A percentile compares a stretch with the other conserved stretches of the same genome.
Conservation (phyloP, 2,113 vertebrate genomes). For the Ictalurus punctatus region DNA sequence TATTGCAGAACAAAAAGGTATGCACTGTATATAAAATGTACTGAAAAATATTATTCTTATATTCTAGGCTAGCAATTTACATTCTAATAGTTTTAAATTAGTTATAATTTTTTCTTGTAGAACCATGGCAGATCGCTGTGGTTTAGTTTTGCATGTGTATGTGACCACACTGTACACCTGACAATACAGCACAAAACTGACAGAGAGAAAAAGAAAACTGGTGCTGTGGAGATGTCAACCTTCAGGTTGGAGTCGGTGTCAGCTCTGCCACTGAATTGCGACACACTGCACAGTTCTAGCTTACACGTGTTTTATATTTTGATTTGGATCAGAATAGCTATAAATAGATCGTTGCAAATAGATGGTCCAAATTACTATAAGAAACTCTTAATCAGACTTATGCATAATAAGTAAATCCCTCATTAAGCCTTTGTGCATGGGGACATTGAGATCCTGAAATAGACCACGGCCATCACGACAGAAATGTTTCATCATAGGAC, state of each 20-base stretch:
- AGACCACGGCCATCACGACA: background rate
- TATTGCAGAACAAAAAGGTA: background rate
- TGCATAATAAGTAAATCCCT: slow-evolving; percentile 3
- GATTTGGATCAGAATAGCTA: background rate
- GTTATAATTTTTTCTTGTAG: background rate
- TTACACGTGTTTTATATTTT: background rate
- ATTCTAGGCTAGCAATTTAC: background rate
- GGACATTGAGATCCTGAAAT: background rate
- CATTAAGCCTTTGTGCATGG: background rate
- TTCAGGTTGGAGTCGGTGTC: slow-evolving; percentile 26
- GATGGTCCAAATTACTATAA: background rate
- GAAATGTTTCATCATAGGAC: background rate
- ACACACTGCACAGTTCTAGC: slow-evolving; percentile 1
- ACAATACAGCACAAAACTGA: background rate
- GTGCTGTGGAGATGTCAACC: slow-evolving; percentile 28
- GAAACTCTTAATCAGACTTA: background rate
- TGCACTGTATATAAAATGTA: background rate
- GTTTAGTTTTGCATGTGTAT: background rate
- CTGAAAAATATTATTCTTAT: background rate
- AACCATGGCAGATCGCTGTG: background rate
- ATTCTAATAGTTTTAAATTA: background rate
- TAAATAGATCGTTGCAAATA: background rate
- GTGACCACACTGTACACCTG: background rate
- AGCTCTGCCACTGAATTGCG: slow-evolving; percentile 22
- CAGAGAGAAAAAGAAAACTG: background rate